phyloP scores from a whole-genome alignment of 1,140 invertebrate genomes.

The Cyclargus thomasi region DNA sequence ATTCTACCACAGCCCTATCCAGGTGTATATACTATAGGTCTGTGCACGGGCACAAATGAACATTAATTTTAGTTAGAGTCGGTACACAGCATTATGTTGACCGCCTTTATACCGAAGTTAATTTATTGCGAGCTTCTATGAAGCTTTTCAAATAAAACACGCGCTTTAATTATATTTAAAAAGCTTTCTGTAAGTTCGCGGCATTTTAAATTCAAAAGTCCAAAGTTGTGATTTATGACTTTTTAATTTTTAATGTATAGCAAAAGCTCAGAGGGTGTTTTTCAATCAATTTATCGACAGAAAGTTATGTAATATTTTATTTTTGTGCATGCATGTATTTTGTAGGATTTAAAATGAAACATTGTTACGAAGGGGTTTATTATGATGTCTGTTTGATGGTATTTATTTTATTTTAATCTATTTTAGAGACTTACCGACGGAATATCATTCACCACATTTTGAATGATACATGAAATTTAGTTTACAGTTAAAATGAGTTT shows the following conservation, averaged over 20 bases:
- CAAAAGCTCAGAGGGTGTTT: background rate
- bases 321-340: no score
- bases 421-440: no score
- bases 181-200: background rate
- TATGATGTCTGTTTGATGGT: no score
- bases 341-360: no score
- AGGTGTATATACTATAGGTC: background rate
- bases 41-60: background rate
- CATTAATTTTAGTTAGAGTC: slow-evolving; percentile 1
- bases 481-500: no score
- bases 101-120: background rate
- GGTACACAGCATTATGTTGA: background rate
- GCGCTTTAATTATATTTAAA: background rate
- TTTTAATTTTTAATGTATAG: background rate
- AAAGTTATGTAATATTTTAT: no score
- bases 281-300: no score
- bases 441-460: no score
- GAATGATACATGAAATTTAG: no score
- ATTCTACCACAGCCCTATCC: background rate
- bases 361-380: no score
- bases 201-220: background rate
- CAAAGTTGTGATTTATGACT: background rate
- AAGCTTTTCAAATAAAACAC: background rate
- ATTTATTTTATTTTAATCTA: no score
- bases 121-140: background rate